Evolutionary conservation across 2,888 invertebrate genomes (phyloP), one percentile per base, ranked within the genome.

Genomic region (Parascotia fuliginaria): DNA sequence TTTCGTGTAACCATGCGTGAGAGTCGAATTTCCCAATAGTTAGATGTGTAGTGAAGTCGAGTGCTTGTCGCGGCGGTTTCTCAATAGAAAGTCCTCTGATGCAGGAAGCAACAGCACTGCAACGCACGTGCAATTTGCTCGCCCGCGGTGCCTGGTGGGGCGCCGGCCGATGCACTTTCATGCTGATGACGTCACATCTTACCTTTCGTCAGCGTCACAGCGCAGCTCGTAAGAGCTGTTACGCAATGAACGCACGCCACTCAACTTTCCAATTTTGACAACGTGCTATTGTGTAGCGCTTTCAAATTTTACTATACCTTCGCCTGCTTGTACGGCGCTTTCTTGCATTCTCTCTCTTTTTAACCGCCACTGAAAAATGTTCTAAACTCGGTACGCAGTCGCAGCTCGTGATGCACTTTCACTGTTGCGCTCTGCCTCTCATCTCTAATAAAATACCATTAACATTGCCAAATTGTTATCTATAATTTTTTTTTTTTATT

Each of bases 261-360:
- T 89, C 89, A 83, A 91, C 91, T 91, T 91, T 91, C 91, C 91
- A 91, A 92, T 91, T 92, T 91, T 91, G 90, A 90, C 92, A 91
- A 91, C 90, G 86, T 83, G 86, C 90, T 87, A 91, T 91, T 92
- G 91, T 91, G 85, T 89, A 81, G 90, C 91, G 92, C 91, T 92
- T 92, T 91, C 91, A 91, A 90, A 92, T 90, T 91, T 86, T 87
- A 87, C 87, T 85, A 78, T 83, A 84, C 87, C 68, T 80, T 85
- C 84, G 85, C 84, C 79, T 73, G 83, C 77, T 79, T 75, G 79
- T 75, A 59, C 75, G 80, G 85, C 88, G 86, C 90, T 92, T 89
- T 90, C 89, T 84, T 88, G 77, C 84, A 85, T 88, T 89, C 88
- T 85, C 85, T 82, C 81, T 82, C 80, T 78, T 79, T 81, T 84